These are phyloP conservation scores for Paralvinella palmiformis DNA, from an alignment of 1,140 invertebrate genomes.

Conservation along the genomic window DNA sequence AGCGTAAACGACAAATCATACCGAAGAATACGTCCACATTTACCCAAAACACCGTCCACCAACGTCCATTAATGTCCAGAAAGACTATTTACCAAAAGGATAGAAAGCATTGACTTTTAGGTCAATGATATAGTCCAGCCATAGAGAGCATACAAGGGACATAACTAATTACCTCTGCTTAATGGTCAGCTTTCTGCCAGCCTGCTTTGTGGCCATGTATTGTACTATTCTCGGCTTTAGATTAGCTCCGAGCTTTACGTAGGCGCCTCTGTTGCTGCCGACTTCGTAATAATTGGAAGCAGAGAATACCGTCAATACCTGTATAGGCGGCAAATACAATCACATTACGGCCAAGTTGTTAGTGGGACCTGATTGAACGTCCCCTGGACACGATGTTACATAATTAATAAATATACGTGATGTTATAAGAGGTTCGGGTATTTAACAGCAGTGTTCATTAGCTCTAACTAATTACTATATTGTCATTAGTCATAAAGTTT, in stretches of 20 bases:
- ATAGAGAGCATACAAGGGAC: neutral
- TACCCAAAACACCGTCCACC: too few relatives aligned
- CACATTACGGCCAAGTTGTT: too few relatives aligned
- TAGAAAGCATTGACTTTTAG: neutral
- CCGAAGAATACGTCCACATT: too few relatives aligned
- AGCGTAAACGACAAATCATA: too few relatives aligned
- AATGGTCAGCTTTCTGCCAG: slow-evolving; percentile 62
- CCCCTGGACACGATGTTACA: too few relatives aligned
- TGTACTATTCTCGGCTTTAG: slow-evolving; percentile 74
- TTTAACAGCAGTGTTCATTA: too few relatives aligned
- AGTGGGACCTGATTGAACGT: too few relatives aligned
- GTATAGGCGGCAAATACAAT: too few relatives aligned
- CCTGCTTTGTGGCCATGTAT: slow-evolving; percentile 58
- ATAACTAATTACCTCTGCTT: slow-evolving; percentile 58
- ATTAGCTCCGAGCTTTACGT: slow-evolving; percentile 66
- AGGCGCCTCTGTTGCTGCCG: slow-evolving; percentile 86
- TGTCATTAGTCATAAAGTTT: too few relatives aligned
- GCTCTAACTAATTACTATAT: too few relatives aligned
- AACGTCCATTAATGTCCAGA: neutral
- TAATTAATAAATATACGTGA: too few relatives aligned
- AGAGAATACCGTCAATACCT: slow-evolving; percentile 88
- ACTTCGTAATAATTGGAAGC: slow-evolving; percentile 91
- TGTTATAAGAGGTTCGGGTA: too few relatives aligned
- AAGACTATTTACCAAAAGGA: neutral
- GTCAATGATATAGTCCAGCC: neutral